These are phyloP conservation scores for Morpho helenor DNA, from an alignment of 2,888 invertebrate species.

Conservation along the genomic window DNA sequence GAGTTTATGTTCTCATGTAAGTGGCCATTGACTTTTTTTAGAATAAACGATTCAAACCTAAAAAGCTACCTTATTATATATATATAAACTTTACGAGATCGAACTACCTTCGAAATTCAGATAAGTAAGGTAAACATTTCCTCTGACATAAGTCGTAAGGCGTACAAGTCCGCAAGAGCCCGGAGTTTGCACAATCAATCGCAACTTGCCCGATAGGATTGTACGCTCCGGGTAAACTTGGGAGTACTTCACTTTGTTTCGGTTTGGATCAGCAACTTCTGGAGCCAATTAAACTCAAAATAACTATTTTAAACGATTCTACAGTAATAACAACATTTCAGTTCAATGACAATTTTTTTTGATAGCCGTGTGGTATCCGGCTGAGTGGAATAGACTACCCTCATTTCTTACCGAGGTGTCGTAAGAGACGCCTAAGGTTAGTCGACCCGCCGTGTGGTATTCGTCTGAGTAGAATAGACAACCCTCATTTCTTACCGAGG, in stretches of 20 bases:
- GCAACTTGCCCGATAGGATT: slow-evolving; percentile 30
- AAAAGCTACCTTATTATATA: background rate
- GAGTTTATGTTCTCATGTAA: no score
- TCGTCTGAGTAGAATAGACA: no score
- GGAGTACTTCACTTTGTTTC: slow-evolving; percentile 27
- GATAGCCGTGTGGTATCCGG: no score
- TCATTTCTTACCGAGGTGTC: no score
- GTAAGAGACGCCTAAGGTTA: no score
- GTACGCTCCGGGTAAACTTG: slow-evolving; percentile 28
- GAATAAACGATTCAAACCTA: no score
- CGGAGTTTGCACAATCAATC: slow-evolving; percentile 35
- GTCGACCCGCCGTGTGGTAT: no score
- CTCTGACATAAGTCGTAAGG: slow-evolving; percentile 28
- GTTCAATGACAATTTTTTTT: no score
- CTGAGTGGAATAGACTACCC: no score
- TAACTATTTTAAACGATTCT: background rate
- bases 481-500: no score
- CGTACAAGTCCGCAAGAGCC: slow-evolving; percentile 22
- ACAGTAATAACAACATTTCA: no score
- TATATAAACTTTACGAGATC: background rate
- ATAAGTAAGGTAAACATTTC: slow-evolving; percentile 30
- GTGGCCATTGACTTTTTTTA: no score
- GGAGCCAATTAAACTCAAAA: slow-evolving; percentile 26
- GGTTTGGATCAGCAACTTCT: slow-evolving; percentile 27
- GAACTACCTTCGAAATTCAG: slow-evolving; percentile 22